Percentiles rank a stretch among this genome's conserved stretches.
Evolutionary conservation across 1,140 invertebrate species (phyloP).

Genomic region (Frieseomelitta varia): DNA sequence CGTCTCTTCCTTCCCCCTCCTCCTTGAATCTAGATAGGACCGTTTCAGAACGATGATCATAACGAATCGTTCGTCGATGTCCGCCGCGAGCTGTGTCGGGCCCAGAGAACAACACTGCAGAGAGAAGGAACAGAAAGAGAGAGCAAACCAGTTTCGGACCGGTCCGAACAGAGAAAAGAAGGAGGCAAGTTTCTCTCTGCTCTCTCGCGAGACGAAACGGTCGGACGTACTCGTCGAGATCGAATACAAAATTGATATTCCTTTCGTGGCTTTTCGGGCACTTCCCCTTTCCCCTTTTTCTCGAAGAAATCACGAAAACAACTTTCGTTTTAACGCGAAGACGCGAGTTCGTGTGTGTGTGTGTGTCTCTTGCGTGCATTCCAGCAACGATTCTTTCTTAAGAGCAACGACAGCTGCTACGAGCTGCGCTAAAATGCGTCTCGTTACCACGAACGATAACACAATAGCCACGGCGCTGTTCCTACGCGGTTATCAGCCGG

Average conservation of each 20-base stretch:
- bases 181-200: not conserved
- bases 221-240: conserved; percentile 57
- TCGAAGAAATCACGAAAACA: conserved; percentile 61
- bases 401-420: conserved; percentile 60
- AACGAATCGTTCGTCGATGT: conserved; percentile 67
- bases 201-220: conserved; percentile 54
- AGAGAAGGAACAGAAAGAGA: conserved; percentile 35
- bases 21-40: conserved; percentile 60
- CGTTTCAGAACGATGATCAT: conserved; percentile 54
- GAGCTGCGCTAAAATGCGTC: conserved; percentile 57
- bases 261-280: conserved; percentile 42
- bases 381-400: conserved; percentile 32
- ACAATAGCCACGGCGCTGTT: conserved; percentile 59
- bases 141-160: conserved; percentile 62
- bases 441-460: conserved; percentile 64
- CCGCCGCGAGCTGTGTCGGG: conserved; percentile 49
- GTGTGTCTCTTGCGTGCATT: conserved; percentile 7
- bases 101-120: not conserved
- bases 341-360: no score
- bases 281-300: not conserved
- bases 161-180: conserved; percentile 31
- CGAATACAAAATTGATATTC: conserved; percentile 69
- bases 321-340: conserved; percentile 32
- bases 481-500: conserved; percentile 61
- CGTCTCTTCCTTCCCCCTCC: conserved; percentile 49